These are phyloP conservation scores for Crenichthys baileyi DNA, from an alignment of 2,797 vertebrate genomes.

Conservation along the genomic window DNA sequence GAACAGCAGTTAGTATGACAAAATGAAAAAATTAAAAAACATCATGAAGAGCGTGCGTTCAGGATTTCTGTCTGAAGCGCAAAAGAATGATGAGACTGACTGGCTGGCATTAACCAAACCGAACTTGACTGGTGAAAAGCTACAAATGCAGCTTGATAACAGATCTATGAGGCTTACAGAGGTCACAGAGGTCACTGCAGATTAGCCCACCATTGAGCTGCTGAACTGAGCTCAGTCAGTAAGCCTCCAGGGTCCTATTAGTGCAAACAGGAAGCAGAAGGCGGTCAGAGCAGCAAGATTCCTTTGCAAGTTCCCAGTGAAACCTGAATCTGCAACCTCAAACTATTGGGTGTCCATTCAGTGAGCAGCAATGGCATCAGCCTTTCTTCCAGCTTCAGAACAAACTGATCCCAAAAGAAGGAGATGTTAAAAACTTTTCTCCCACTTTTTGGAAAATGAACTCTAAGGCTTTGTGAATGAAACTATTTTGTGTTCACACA, in stretches of 20 bases:
- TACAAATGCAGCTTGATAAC: slow-evolving; percentile 44
- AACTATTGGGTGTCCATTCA: slow-evolving; percentile 11
- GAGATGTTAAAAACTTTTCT: background rate
- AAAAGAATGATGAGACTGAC: background rate
- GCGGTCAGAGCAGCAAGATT: slow-evolving; percentile 44
- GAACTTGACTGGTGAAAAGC: slow-evolving; percentile 38
- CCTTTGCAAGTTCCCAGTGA: slow-evolving; percentile 40
- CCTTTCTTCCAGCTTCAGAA: slow-evolving; percentile 9
- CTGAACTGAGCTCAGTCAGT: slow-evolving; percentile 48
- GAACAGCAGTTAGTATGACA: slow-evolving; percentile 1
- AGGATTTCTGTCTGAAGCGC: background rate
- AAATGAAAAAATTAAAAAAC: background rate
- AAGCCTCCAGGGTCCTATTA: slow-evolving; percentile 72
- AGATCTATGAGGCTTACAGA: slow-evolving; percentile 62
- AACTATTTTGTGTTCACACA: background rate
- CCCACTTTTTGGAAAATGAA: background rate
- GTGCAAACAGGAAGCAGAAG: slow-evolving; percentile 64
- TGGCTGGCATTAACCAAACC: slow-evolving; percentile 35
- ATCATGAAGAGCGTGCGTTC: background rate
- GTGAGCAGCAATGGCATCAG: slow-evolving; percentile 5
- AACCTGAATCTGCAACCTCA: slow-evolving; percentile 54
- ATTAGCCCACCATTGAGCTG: slow-evolving; percentile 59
- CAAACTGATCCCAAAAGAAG: slow-evolving; percentile 6
- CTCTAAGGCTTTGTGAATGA: background rate
- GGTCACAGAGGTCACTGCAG: slow-evolving; percentile 62